Evolutionary conservation across 2,888 invertebrate genomes (phyloP).

Genomic region (Nemotelus pantherinus): DNA sequence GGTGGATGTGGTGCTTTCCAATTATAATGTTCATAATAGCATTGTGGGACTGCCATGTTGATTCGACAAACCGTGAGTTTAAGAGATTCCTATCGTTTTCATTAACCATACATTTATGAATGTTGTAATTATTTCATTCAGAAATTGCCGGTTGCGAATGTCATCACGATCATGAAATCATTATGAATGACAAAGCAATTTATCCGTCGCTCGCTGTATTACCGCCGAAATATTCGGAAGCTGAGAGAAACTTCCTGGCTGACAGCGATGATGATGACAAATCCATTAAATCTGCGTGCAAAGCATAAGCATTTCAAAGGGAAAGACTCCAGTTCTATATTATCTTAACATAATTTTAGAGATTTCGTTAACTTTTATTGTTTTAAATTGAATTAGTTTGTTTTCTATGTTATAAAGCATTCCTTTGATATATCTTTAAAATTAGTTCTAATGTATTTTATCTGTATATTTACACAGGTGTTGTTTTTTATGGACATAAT

Average conservation of each 20-base stretch:
- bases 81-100: no score
- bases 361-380: no score
- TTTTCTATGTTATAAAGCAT: no score
- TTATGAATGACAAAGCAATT: conserved; percentile 19
- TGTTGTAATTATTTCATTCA: neutral
- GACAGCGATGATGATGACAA: conserved; percentile 20
- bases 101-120: no score
- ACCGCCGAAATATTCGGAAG: conserved; percentile 38
- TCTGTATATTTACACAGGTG: no score
- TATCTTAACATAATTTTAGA: no score
- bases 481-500: no score
- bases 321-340: no score
- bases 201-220: conserved; percentile 37
- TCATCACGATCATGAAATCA: conserved; percentile 9
- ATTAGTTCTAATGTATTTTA: no score
- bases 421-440: no score
- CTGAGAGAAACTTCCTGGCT: conserved; percentile 16
- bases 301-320: neutral
- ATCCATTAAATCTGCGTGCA: neutral
- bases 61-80: conserved; percentile 12
- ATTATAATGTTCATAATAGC: conserved; percentile 30
- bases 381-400: no score
- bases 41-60: conserved; percentile 25
- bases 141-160: neutral
- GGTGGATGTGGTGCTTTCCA: conserved; percentile 38